Evolutionary conservation across 2,797 vertebrate species (phyloP).

Genomic region (Hemibagrus guttatus): DNA sequence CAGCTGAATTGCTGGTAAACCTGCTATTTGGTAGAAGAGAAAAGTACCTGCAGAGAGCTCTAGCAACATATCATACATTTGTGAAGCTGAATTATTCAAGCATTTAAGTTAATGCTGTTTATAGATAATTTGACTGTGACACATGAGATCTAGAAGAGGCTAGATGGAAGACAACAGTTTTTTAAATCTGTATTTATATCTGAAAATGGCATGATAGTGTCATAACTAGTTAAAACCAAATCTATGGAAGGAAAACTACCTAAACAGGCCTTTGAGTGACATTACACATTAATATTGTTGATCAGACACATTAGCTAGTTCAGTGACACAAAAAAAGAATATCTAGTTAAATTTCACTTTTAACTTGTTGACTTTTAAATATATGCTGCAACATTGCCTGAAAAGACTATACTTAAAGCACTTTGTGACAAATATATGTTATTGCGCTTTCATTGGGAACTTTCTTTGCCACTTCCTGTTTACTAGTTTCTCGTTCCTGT

Average conservation of each 20-base stretch:
- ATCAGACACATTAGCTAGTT: not conserved
- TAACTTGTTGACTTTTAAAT: no score
- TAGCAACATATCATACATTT: not conserved
- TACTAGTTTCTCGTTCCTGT: not conserved
- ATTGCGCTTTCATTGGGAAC: not conserved
- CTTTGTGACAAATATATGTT: not conserved
- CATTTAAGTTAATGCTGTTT: not conserved
- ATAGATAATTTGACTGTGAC: not conserved
- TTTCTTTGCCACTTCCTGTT: not conserved
- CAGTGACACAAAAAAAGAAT: not conserved
- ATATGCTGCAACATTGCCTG: not conserved
- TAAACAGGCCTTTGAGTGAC: not conserved
- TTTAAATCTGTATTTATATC: not conserved
- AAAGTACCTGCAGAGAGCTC: not conserved
- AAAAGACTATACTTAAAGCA: not conserved
- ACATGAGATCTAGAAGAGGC: not conserved
- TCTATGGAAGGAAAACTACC: not conserved
- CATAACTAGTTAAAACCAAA: not conserved
- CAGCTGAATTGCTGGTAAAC: not conserved
- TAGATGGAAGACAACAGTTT: not conserved
- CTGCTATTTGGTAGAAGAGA: not conserved
- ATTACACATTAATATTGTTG: not conserved
- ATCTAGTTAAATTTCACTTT: not conserved
- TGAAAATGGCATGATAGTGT: not conserved
- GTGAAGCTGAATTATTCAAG: slow-evolving; percentile 8